phyloP scores from a whole-genome alignment of 2,888 invertebrate species.

The Volucella bombylans region DNA sequence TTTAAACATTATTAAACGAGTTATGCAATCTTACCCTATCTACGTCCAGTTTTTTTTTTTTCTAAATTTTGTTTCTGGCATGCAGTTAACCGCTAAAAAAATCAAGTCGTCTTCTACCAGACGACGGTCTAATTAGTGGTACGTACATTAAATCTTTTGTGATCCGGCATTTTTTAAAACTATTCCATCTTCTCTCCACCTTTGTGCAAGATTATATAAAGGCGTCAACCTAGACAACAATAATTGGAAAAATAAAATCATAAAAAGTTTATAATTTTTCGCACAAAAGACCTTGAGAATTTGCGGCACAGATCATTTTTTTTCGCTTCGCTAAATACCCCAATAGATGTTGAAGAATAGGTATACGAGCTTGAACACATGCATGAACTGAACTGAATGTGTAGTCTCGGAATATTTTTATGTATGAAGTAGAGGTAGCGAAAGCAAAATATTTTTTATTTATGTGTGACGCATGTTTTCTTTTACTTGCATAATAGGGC shows the following conservation, averaged over 20 bases:
- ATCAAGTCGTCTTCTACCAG: too few species aligned
- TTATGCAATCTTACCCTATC: conserved; percentile 13
- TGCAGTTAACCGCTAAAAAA: too few species aligned
- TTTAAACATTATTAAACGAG: conserved; percentile 7
- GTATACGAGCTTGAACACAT: neutral
- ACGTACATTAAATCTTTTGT: too few species aligned
- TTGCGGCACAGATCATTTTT: conserved; percentile 15
- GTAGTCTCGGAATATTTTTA: neutral
- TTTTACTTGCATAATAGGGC: neutral
- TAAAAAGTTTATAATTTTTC: conserved; percentile 5
- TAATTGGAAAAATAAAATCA: neutral
- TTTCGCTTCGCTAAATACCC: neutral
- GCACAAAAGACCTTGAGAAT: conserved; percentile 14
- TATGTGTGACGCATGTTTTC: conserved; percentile 21
- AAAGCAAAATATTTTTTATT: conserved; percentile 21
- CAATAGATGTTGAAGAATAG: neutral
- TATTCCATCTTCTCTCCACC: too few species aligned
- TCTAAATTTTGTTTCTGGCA: neutral
- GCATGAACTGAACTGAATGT: neutral
- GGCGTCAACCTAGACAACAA: too few species aligned
- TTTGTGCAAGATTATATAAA: too few species aligned
- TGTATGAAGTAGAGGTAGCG: neutral
- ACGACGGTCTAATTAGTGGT: too few species aligned
- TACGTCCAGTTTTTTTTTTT: neutral
- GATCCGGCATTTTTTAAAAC: too few species aligned